Percentiles rank a stretch among this genome's conserved stretches.
Conservation (phyloP, 2,797 vertebrate genomes). For the Setipinna tenuifilis region DNA sequence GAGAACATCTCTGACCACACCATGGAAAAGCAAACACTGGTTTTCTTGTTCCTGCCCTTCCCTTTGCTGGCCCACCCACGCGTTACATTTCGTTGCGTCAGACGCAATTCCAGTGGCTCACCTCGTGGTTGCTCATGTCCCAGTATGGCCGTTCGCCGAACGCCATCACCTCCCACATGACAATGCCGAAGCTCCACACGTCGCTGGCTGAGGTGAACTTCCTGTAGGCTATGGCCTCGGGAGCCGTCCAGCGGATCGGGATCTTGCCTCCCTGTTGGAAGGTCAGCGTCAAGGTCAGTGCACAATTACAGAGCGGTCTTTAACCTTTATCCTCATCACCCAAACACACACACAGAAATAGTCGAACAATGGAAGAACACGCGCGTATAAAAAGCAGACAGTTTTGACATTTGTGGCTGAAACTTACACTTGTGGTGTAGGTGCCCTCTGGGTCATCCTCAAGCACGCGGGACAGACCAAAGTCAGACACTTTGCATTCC, state of each 20-base stretch:
- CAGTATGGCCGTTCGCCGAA: conserved; percentile 96
- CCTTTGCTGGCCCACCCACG: background rate
- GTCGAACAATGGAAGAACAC: background rate
- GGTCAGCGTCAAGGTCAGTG: conserved; percentile 23
- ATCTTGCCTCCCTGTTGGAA: conserved; percentile 91
- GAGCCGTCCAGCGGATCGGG: conserved; percentile 96
- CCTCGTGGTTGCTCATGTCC: conserved; percentile 89
- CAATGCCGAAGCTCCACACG: conserved; percentile 97
- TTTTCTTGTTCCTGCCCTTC: background rate
- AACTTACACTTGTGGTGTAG: conserved; percentile 94
- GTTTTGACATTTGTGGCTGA: background rate
- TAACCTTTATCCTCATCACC: background rate
- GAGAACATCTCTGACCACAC: conserved; percentile 5
- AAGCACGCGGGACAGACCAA: conserved; percentile 91
- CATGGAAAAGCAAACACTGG: background rate
- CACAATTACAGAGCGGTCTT: background rate
- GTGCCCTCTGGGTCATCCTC: conserved; percentile 96
- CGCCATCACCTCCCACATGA: conserved; percentile 99
- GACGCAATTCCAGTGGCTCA: conserved; percentile 41
- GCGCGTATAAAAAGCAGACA: background rate
- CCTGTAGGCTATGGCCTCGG: conserved; percentile 93
- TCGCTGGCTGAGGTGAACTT: conserved; percentile 98
- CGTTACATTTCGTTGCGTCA: conserved; percentile 19
- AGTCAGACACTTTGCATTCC: conserved; percentile 97
- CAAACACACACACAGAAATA: background rate